Evolutionary conservation across 2,888 invertebrate species (phyloP).

Genomic region (Macrophya alboannulata): DNA sequence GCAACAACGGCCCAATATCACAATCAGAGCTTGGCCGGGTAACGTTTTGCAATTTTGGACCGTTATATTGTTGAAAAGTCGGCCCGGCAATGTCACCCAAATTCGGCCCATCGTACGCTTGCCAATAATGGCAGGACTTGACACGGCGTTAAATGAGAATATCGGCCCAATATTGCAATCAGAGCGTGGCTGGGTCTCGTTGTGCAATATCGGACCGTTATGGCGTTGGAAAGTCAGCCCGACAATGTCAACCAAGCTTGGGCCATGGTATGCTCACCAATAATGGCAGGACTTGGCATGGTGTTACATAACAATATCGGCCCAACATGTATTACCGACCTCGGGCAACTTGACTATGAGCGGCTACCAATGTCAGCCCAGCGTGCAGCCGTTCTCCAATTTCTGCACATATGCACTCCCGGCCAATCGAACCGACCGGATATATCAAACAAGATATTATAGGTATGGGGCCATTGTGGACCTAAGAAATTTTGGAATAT

Average conservation of each 20-base stretch:
- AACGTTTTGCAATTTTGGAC: neutral
- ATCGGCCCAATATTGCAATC: neutral
- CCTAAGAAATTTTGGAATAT: no score
- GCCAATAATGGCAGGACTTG: conserved; percentile 8
- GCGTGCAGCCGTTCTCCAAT: conserved; percentile 8
- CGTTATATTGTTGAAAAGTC: neutral
- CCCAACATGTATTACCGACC: neutral
- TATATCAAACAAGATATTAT: no score
- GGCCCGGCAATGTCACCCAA: neutral
- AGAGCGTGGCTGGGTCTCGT: neutral
- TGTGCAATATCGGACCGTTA: neutral
- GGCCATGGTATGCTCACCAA: neutral
- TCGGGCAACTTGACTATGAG: neutral
- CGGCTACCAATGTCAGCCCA: neutral
- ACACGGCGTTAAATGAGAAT: neutral
- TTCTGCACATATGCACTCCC: no score
- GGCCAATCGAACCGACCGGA: no score
- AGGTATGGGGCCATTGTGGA: no score
- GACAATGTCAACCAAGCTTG: neutral
- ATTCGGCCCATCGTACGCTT: neutral
- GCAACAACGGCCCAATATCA: neutral
- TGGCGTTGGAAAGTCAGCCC: neutral
- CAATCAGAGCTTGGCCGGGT: neutral
- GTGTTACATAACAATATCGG: conserved; percentile 7
- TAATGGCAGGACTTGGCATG: conserved; percentile 19